Conservation (phyloP, 2,888 invertebrate species). For the Pyrochroa serraticornis region DNA sequence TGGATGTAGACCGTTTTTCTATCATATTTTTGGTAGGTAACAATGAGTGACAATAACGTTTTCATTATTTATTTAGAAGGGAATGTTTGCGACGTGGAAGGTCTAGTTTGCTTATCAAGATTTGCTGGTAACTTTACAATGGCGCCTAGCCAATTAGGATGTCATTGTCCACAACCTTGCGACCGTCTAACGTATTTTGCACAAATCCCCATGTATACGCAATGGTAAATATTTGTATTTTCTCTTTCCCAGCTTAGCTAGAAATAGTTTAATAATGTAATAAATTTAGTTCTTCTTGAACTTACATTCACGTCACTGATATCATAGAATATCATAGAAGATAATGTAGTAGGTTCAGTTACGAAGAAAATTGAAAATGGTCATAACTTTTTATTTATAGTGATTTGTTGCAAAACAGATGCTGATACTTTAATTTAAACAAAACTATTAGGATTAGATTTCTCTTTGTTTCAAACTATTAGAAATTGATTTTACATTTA, state of each 20-base stretch:
- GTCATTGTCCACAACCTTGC: conserved; percentile 59
- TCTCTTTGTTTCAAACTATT: neutral
- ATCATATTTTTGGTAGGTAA: conserved; percentile 61
- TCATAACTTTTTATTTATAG: no score
- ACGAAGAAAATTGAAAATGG: no score
- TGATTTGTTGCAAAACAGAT: no score
- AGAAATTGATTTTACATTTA: conserved; percentile 27
- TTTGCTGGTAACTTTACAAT: conserved; percentile 52
- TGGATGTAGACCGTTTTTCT: conserved; percentile 67
- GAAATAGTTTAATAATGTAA: no score
- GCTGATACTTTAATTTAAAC: no score
- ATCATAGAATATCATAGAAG: no score
- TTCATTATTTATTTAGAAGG: conserved; percentile 53
- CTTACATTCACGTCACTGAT: no score
- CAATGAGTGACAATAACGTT: neutral
- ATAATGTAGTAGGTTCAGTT: no score
- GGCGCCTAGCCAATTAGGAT: conserved; percentile 51
- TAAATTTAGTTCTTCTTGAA: no score
- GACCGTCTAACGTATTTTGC: conserved; percentile 56
- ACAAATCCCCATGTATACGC: conserved; percentile 45
- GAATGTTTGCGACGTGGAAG: conserved; percentile 59
- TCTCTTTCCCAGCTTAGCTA: neutral
- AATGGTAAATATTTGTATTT: conserved; percentile 5
- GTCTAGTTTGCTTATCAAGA: conserved; percentile 62
- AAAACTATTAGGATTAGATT: neutral